These are phyloP conservation scores for Metallyticus violacea DNA, from an alignment of 2,888 invertebrate species.

Conservation along the genomic window DNA sequence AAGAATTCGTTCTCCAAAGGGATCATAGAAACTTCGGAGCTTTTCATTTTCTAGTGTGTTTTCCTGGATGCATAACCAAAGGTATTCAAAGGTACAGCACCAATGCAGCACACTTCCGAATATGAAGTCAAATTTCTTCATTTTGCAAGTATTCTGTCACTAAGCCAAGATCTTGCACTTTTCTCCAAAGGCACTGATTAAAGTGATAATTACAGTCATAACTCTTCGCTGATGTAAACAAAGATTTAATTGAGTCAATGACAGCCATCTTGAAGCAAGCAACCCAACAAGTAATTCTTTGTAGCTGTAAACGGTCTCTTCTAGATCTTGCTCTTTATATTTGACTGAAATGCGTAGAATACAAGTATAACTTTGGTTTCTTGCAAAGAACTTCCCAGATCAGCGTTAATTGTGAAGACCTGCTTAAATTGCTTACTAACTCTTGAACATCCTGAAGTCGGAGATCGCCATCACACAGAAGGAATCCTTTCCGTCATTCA, in stretches of 20 bases:
- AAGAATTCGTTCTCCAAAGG: too few species aligned
- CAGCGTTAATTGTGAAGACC: too few species aligned
- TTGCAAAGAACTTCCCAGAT: not conserved
- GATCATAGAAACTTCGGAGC: not conserved
- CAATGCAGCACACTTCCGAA: not conserved
- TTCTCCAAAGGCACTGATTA: not conserved
- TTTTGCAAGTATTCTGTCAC: not conserved
- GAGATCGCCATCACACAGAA: too few species aligned
- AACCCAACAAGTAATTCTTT: not conserved
- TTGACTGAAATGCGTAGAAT: not conserved
- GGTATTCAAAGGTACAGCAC: not conserved
- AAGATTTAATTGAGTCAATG: not conserved
- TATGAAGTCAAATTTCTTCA: too few species aligned
- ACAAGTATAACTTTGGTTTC: not conserved
- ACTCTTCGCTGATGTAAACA: not conserved
- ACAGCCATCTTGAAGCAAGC: not conserved
- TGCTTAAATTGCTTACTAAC: too few species aligned
- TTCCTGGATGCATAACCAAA: not conserved
- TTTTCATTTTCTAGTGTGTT: not conserved
- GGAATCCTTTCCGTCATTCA: too few species aligned
- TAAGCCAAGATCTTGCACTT: not conserved
- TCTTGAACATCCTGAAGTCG: too few species aligned
- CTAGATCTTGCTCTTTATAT: not conserved
- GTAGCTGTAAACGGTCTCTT: not conserved
- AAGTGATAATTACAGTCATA: not conserved